Evolutionary conservation across 2,888 invertebrate genomes (phyloP).

Genomic region (Vandiemenella viatica): DNA sequence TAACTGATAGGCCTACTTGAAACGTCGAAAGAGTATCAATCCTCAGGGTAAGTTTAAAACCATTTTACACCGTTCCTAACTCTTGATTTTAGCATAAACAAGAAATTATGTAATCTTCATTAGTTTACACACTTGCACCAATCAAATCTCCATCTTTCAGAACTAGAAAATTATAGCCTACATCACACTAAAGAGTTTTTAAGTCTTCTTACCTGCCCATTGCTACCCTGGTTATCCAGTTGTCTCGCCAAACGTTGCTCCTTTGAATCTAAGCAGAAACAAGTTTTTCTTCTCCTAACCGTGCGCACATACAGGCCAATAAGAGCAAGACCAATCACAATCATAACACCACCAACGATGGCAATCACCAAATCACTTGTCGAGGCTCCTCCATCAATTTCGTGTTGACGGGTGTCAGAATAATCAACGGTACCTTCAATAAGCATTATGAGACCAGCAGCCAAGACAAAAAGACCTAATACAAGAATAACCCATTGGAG

Average conservation of each 20-base stretch:
- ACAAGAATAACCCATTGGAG: slow-evolving; percentile 23
- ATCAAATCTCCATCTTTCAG: no score
- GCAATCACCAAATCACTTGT: slow-evolving; percentile 33
- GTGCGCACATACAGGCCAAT: slow-evolving; percentile 29
- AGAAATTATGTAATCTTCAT: no score
- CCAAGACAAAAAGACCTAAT: slow-evolving; percentile 20
- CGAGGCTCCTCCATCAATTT: slow-evolving; percentile 22
- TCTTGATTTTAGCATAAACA: no score
- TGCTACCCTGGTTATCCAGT: slow-evolving; percentile 22
- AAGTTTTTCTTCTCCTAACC: slow-evolving; percentile 18
- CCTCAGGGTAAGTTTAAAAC: no score
- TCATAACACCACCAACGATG: slow-evolving; percentile 45
- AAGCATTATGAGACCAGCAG: slow-evolving; percentile 41
- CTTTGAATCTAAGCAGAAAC: slow-evolving; percentile 23
- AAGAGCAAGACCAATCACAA: slow-evolving; percentile 42
- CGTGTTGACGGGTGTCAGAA: slow-evolving; percentile 29
- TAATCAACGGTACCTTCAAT: slow-evolving; percentile 47
- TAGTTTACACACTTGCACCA: no score
- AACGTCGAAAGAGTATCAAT: no score
- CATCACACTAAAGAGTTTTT: background rate
- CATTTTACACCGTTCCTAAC: no score
- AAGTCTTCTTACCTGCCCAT: slow-evolving; percentile 22
- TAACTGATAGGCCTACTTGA: no score
- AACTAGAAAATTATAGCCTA: background rate
- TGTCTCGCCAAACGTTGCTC: slow-evolving; percentile 23